phyloP scores from a whole-genome alignment of 2,113 vertebrate genomes.

The Rafetus swinhoei region DNA sequence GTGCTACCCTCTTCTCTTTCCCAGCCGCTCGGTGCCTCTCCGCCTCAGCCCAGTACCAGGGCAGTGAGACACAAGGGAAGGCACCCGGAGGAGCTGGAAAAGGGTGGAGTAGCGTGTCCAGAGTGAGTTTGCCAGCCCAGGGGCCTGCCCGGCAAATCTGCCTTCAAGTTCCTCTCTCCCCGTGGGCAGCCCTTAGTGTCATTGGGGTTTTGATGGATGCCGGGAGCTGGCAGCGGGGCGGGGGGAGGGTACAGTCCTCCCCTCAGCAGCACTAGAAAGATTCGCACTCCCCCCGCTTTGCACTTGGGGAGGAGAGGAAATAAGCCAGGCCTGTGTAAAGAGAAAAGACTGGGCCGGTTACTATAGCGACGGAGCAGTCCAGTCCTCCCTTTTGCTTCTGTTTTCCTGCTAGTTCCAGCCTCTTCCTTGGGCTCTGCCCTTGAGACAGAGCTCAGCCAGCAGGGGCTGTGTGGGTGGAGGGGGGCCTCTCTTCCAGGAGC shows the following conservation, averaged over 20 bases:
- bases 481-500: not conserved
- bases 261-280: not conserved
- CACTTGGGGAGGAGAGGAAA: not conserved
- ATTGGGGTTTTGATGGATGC: not conserved
- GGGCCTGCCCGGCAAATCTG: not conserved
- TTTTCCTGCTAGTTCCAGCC: not conserved
- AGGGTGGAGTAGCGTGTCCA: not conserved
- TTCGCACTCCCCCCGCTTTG: not conserved
- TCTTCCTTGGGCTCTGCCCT: not conserved
- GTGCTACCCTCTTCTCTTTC: not conserved
- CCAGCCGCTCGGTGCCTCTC: not conserved
- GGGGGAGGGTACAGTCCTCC: not conserved
- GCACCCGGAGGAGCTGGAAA: not conserved
- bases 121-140: not conserved
- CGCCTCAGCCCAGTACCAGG: not conserved
- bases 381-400: not conserved
- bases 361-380: accelerated
- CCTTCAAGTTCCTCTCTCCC: not conserved
- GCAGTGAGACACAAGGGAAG: not conserved
- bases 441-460: not conserved
- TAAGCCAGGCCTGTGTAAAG: not conserved
- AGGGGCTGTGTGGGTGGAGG: not conserved
- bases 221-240: not conserved
- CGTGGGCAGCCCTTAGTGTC: not conserved
- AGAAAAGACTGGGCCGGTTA: not conserved